Percentiles rank a stretch among this genome's conserved stretches.
These are phyloP conservation scores for Subanguina moxae DNA, from an alignment of 1,140 invertebrate genomes.

Conservation along the genomic window DNA sequence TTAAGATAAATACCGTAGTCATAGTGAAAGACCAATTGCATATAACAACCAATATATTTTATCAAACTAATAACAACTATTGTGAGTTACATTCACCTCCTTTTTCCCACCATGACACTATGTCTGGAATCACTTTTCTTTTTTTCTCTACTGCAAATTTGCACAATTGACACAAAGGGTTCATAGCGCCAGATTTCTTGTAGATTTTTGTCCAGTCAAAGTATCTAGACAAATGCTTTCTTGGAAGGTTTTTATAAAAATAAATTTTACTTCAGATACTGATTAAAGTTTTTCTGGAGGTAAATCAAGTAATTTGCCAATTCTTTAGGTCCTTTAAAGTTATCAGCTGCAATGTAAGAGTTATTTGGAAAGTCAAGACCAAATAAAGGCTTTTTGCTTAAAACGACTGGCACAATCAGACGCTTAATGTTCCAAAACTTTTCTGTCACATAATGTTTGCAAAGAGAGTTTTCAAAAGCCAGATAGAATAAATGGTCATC, in stretches of 20 bases:
- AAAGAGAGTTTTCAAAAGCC: conserved; percentile 59
- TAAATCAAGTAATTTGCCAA: conserved; percentile 9
- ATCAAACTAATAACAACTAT: too few relatives aligned
- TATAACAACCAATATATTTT: too few relatives aligned
- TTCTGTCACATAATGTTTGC: conserved; percentile 59
- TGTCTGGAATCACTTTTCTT: neutral
- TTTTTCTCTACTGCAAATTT: conserved; percentile 5
- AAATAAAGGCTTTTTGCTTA: conserved; percentile 12
- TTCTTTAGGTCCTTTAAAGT: conserved; percentile 17
- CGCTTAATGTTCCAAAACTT: conserved; percentile 46
- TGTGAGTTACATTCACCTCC: neutral
- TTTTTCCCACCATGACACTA: neutral
- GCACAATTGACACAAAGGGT: conserved; percentile 9
- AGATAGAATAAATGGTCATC: conserved; percentile 53
- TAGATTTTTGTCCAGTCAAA: conserved; percentile 16
- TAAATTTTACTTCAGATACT: conserved; percentile 17
- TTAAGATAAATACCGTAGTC: too few relatives aligned
- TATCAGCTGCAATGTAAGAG: conserved; percentile 30
- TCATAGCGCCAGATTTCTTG: conserved; percentile 4
- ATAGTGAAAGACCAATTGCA: too few relatives aligned
- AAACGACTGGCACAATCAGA: conserved; percentile 22
- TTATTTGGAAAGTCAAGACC: conserved; percentile 21
- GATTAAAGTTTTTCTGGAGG: neutral
- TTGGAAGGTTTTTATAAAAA: neutral
- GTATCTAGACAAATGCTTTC: neutral